Percentiles rank a stretch among this genome's conserved stretches.
phyloP scores from a whole-genome alignment of 2,888 invertebrate species.

The Lycocerus yunnanus region DNA sequence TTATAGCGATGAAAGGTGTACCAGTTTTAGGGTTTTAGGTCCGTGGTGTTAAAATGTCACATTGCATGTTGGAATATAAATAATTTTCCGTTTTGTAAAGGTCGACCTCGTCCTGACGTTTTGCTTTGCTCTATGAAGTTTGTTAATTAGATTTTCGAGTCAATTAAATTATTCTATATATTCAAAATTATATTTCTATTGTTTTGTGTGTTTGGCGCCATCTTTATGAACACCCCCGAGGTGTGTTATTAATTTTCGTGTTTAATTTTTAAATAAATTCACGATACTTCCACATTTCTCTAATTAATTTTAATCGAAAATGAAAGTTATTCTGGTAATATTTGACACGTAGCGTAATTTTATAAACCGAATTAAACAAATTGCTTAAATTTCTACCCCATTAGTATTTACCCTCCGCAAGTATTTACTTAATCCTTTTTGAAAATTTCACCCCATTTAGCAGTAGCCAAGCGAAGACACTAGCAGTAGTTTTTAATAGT shows the following conservation, averaged over 20 bases:
- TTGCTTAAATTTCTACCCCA: background rate
- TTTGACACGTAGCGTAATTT: background rate
- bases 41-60: conserved; percentile 19
- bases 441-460: conserved; percentile 9
- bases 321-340: background rate
- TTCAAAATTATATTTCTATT: conserved; percentile 31
- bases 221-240: conserved; percentile 10
- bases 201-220: conserved; percentile 22
- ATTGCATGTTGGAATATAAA: conserved; percentile 19
- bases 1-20: conserved; percentile 10
- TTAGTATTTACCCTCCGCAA: conserved; percentile 1
- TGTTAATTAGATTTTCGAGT: conserved; percentile 29
- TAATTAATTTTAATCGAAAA: background rate
- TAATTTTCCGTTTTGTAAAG: conserved; percentile 22
- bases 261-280: background rate
- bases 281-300: background rate
- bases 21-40: conserved; percentile 8
- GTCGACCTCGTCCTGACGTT: conserved; percentile 22
- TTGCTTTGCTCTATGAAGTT: conserved; percentile 24
- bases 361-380: background rate
- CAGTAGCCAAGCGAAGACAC: conserved; percentile 1
- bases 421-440: conserved; percentile 1
- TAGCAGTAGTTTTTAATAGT: conserved; percentile 9
- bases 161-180: conserved; percentile 30
- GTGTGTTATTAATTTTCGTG: conserved; percentile 18